phyloP scores from a whole-genome alignment of 1,140 invertebrate species.

The Amyelois transitella region DNA sequence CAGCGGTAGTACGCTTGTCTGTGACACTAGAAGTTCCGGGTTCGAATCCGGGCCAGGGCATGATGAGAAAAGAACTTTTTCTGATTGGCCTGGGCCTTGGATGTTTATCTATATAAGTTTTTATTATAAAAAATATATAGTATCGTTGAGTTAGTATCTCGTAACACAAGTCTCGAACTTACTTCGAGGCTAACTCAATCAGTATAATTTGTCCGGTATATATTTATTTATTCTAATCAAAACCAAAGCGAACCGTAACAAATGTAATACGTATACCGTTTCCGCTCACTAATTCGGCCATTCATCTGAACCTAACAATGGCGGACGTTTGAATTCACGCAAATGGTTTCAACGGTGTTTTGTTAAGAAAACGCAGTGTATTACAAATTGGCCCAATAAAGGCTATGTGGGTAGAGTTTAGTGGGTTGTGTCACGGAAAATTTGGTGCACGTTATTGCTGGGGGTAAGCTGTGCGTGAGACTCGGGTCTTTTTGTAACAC shows the following conservation, averaged over 20 bases:
- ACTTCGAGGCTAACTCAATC: too few species aligned
- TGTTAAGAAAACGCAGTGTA: slow-evolving; percentile 20
- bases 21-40: too few species aligned
- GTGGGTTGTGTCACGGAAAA: slow-evolving; percentile 13
- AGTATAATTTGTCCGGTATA: too few species aligned
- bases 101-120: too few species aligned
- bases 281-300: slow-evolving; percentile 16
- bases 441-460: not conserved
- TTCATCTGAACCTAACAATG: slow-evolving; percentile 20
- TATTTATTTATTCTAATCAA: too few species aligned
- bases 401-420: slow-evolving; percentile 7
- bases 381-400: slow-evolving; percentile 21
- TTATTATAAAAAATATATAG: too few species aligned
- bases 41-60: too few species aligned
- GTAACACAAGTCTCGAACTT: too few species aligned
- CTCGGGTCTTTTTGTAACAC: not conserved
- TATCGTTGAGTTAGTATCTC: too few species aligned
- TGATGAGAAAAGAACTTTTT: too few species aligned
- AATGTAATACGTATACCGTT: slow-evolving; percentile 5
- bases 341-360: slow-evolving; percentile 15
- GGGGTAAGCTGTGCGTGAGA: not conserved
- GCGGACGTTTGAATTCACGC: slow-evolving; percentile 18
- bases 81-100: too few species aligned
- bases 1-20: too few species aligned
- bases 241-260: not conserved